These are phyloP conservation scores for Drosophila bocqueti DNA, from an alignment of 1,140 invertebrate genomes.

Conservation along the genomic window DNA sequence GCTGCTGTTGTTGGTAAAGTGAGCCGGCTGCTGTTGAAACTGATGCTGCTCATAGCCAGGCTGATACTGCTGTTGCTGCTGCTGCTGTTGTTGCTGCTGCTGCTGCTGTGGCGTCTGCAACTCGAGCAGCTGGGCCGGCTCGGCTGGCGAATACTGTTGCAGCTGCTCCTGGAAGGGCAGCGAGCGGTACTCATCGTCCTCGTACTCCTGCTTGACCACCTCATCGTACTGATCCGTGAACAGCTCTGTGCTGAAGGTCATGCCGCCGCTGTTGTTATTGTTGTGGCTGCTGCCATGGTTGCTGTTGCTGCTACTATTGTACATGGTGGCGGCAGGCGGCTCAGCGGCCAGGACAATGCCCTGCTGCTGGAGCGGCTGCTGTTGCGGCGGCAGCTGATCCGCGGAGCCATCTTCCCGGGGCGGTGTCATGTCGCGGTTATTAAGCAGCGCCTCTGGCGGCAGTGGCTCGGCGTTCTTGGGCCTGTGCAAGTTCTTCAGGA, in stretches of 20 bases:
- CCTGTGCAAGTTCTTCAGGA: slow-evolving; percentile 76
- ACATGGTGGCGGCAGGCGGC: slow-evolving; percentile 23
- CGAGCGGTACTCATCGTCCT: slow-evolving; percentile 70
- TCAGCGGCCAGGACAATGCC: slow-evolving; percentile 14
- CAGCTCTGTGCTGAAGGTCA: slow-evolving; percentile 73
- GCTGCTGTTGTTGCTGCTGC: slow-evolving; percentile 65
- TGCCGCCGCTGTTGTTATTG: slow-evolving; percentile 49
- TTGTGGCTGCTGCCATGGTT: slow-evolving; percentile 46
- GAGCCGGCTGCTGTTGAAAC: slow-evolving; percentile 22
- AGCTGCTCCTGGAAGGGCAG: slow-evolving; percentile 69
- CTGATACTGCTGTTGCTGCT: slow-evolving; percentile 50
- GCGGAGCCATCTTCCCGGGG: slow-evolving; percentile 49
- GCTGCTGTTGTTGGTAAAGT: slow-evolving; percentile 33
- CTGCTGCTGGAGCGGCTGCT: slow-evolving; percentile 29
- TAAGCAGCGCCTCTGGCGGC: slow-evolving; percentile 68
- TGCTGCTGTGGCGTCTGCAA: slow-evolving; percentile 70
- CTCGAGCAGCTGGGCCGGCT: slow-evolving; percentile 60
- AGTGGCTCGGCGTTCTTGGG: slow-evolving; percentile 77
- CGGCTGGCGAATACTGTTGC: slow-evolving; percentile 73
- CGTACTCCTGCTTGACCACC: slow-evolving; percentile 69
- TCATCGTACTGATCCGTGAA: slow-evolving; percentile 78
- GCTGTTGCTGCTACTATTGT: slow-evolving; percentile 49
- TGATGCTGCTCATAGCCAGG: slow-evolving; percentile 24
- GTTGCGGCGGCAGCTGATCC: slow-evolving; percentile 29
- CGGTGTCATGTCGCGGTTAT: slow-evolving; percentile 75